phyloP scores from a whole-genome alignment of 2,888 invertebrate species.

The Brachypalpus laphriformis region DNA sequence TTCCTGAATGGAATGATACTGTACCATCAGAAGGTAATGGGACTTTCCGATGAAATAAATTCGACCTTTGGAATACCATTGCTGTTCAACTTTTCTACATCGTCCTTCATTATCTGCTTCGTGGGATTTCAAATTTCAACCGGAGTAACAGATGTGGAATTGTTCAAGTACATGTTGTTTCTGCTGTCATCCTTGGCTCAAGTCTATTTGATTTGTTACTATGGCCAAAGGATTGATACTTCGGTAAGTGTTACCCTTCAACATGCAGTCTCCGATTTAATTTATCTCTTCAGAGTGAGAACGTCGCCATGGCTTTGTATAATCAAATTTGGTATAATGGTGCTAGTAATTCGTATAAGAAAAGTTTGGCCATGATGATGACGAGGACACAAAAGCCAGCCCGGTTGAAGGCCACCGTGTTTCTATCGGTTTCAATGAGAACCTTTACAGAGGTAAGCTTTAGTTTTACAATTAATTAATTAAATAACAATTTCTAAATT shows the following conservation, averaged over 20 bases:
- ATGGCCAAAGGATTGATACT: conserved; percentile 78
- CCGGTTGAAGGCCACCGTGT: conserved; percentile 77
- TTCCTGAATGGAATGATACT: conserved; percentile 75
- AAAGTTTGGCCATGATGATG: conserved; percentile 78
- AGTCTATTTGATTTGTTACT: conserved; percentile 78
- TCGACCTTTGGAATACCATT: conserved; percentile 79
- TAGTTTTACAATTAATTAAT: too few species aligned
- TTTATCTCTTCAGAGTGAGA: conserved; percentile 76
- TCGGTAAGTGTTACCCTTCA: conserved; percentile 75
- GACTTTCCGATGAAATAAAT: conserved; percentile 77
- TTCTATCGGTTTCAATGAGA: conserved; percentile 77
- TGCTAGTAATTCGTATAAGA: conserved; percentile 77
- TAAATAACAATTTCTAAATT: too few species aligned
- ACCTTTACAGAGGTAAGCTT: conserved; percentile 78
- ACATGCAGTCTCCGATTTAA: background rate
- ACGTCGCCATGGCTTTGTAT: conserved; percentile 77
- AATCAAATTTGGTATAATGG: conserved; percentile 78
- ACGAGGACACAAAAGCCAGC: conserved; percentile 78
- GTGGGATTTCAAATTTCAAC: conserved; percentile 80
- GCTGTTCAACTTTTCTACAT: conserved; percentile 78
- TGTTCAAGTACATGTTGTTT: conserved; percentile 78
- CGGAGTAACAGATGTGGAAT: conserved; percentile 76
- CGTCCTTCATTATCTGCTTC: conserved; percentile 80
- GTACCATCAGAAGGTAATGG: conserved; percentile 77
- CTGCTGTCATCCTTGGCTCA: conserved; percentile 78